Conservation (phyloP, 1,140 invertebrate genomes). For the Drosophila bifasciata region DNA sequence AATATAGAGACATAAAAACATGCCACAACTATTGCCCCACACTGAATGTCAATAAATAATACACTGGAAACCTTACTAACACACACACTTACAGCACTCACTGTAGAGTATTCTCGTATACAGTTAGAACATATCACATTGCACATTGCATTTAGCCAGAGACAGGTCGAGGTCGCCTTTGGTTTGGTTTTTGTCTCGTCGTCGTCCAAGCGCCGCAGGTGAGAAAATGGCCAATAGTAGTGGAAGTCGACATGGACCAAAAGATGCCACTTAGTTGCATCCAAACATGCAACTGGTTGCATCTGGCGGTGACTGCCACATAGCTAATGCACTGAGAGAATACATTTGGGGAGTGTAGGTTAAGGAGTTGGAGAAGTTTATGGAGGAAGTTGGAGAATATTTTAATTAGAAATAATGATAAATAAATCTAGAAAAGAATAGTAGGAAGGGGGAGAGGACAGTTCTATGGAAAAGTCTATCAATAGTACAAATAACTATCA, state of each 20-base stretch:
- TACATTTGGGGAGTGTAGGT: too few relatives aligned
- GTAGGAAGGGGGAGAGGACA: too few relatives aligned
- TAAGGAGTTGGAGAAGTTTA: slow-evolving; percentile 1
- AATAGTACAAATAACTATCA: too few relatives aligned
- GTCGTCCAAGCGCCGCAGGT: slow-evolving; percentile 59
- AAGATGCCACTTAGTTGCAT: slow-evolving; percentile 43
- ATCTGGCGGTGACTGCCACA: slow-evolving; percentile 14
- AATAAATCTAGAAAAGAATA: too few relatives aligned
- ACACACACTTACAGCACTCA: slow-evolving; percentile 13
- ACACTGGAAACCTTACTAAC: slow-evolving; percentile 27
- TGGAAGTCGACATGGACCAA: slow-evolving; percentile 20
- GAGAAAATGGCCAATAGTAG: slow-evolving; percentile 63
- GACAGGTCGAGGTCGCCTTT: slow-evolving; percentile 78
- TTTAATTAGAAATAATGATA: too few relatives aligned
- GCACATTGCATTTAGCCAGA: slow-evolving; percentile 30
- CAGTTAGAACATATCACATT: slow-evolving; percentile 38
- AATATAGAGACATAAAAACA: slow-evolving; percentile 65
- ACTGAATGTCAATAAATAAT: slow-evolving; percentile 80
- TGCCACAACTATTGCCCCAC: slow-evolving; percentile 44
- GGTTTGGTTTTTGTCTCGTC: too few relatives aligned
- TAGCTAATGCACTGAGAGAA: too few relatives aligned
- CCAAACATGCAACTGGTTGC: slow-evolving; percentile 43
- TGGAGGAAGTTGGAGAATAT: background rate
- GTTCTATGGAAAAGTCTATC: too few relatives aligned
- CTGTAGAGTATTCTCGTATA: slow-evolving; percentile 10